These are phyloP conservation scores for Sylvia atricapilla DNA, from an alignment of 2,113 vertebrate genomes.

Conservation along the genomic window DNA sequence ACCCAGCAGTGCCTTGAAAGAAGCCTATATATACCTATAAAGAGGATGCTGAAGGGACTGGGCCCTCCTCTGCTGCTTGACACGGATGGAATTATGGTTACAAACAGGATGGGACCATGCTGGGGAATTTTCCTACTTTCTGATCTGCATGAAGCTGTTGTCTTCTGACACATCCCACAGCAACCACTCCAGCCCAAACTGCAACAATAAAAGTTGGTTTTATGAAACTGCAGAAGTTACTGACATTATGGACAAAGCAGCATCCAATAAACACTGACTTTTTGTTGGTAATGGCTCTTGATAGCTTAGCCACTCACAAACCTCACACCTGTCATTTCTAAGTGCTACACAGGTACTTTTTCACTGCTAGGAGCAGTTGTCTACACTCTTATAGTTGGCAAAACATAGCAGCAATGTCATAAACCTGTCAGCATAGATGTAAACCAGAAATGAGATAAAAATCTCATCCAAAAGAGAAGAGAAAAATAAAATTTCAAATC, in stretches of 20 bases:
- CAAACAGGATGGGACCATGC: not conserved
- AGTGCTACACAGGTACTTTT: not conserved
- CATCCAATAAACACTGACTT: not conserved
- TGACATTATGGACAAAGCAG: not conserved
- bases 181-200: not conserved
- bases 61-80: not conserved
- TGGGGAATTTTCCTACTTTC: not conserved
- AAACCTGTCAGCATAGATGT: not conserved
- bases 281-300: not conserved
- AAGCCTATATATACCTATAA: too few species aligned
- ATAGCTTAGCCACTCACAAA: not conserved
- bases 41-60: not conserved
- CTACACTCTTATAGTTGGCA: not conserved
- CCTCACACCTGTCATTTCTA: not conserved
- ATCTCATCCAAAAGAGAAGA: not conserved
- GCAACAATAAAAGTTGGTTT: not conserved
- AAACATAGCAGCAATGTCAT: not conserved
- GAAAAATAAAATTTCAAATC: not conserved
- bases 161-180: not conserved
- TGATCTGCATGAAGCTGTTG: not conserved
- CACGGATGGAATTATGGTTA: not conserved
- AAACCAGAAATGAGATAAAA: not conserved
- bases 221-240: not conserved
- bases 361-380: not conserved
- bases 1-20: not conserved